Percentiles rank a stretch among this genome's conserved stretches.
Conservation (phyloP, 1,140 invertebrate genomes). For the Drosophila sechellia region DNA sequence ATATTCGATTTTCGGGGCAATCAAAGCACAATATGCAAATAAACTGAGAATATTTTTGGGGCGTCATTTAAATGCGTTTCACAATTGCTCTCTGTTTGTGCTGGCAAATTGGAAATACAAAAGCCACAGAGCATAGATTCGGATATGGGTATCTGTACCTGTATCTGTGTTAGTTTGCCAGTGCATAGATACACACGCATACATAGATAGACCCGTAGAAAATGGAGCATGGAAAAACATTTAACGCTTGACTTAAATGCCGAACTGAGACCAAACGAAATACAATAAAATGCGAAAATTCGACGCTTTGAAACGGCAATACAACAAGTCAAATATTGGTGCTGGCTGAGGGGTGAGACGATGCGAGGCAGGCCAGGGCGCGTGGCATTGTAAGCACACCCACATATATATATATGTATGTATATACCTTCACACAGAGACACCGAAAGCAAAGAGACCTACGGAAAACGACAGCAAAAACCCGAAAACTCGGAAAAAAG, state of each 20-base stretch:
- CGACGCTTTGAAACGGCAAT: conserved; percentile 55
- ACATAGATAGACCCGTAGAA: conserved; percentile 43
- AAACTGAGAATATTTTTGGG: conserved; percentile 50
- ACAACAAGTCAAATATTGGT: conserved; percentile 79
- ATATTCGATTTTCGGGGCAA: conserved; percentile 43
- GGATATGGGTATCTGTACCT: conserved; percentile 18
- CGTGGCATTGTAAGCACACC: conserved; percentile 35
- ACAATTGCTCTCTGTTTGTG: conserved; percentile 68
- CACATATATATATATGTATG: background rate
- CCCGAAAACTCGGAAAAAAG: conserved; percentile 43
- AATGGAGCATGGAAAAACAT: conserved; percentile 68
- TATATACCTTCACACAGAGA: background rate
- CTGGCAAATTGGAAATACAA: conserved; percentile 54
- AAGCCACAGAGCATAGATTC: conserved; percentile 54
- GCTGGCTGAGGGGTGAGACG: conserved; percentile 9
- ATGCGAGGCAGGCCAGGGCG: conserved; percentile 10
- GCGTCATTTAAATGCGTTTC: conserved; percentile 69
- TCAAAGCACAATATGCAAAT: conserved; percentile 54
- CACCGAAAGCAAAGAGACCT: conserved; percentile 18
- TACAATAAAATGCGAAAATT: conserved; percentile 44
- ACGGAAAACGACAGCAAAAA: conserved; percentile 14
- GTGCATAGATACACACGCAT: background rate
- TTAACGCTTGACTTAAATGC: conserved; percentile 70
- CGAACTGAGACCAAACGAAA: conserved; percentile 40
- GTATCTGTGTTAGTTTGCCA: background rate